Evolutionary conservation across 2,113 vertebrate genomes (phyloP), one percentile per base, ranked within the genome.

Genomic region (Acrocephalus kingi): DNA sequence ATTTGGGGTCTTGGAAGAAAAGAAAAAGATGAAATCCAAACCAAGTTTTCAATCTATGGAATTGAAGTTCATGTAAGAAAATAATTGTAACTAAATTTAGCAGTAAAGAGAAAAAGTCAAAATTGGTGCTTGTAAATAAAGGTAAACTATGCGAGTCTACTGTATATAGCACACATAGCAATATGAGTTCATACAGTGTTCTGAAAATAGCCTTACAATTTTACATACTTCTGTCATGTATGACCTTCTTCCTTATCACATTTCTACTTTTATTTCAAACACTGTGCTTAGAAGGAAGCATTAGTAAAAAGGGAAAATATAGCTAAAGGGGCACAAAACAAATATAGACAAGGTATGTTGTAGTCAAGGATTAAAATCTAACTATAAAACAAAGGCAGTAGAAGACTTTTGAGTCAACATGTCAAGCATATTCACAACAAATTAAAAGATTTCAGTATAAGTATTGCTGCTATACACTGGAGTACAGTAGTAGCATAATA

Each of bases 111-210:
- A 59, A 76, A 89, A 89, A 31, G 13, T 19, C 13, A 80, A 83
- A 80, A 33, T 15, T 0, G 1, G 1, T 54, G 2, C 10, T 55
- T 33, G 10, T 46, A 69, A 28, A 31, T 21, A 31, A 64, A 64
- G 15, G 4, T 5, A 88, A 87, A 52, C 18, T 17, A 58, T 6
- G 5, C 27, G 14, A 72, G 18, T 55, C 28, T 55, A 0, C 5
- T 0, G 1, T 10, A 22, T 5, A 11, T 4, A 61, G 11, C 24
- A 2, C 12, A 22, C 5, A 11, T 4, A 61, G 11, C 24, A 39
- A 4, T 15, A 39, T 46, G 3, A 66, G 31, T 67, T 45, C 1
- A 0, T 25, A 19, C 2, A 11, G 7, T 58, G 7, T 52, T 55
- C n/a, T 62, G 37, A 48, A 90, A 83, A 76, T 1, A 76, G 4